A percentile compares a stretch with the other conserved stretches of the same genome.
These are phyloP conservation scores for Orthosia cruda DNA, from an alignment of 2,888 invertebrate genomes.

Conservation along the genomic window DNA sequence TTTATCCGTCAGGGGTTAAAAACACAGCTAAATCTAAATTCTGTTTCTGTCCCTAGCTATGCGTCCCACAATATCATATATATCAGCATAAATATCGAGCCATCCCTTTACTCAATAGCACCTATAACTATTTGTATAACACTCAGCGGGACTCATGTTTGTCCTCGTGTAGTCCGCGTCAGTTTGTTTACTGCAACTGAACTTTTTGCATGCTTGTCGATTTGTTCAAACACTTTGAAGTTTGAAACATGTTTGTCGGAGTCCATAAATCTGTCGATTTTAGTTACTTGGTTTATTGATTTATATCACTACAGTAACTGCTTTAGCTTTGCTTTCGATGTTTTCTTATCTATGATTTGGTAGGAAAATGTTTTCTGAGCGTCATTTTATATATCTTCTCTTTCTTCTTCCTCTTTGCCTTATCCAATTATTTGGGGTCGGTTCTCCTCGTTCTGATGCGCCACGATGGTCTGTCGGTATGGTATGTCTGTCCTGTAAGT, in stretches of 20 bases:
- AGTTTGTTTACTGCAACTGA: conserved; percentile 40
- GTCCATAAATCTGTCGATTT: conserved; percentile 49
- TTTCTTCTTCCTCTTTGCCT: too few species aligned
- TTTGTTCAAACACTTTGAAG: conserved; percentile 47
- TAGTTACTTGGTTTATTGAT: conserved; percentile 30
- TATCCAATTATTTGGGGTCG: too few species aligned
- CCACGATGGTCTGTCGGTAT: too few species aligned
- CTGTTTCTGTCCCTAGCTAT: too few species aligned
- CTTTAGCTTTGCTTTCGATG: not conserved
- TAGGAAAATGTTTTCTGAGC: not conserved
- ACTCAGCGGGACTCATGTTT: conserved; percentile 58
- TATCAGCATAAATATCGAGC: not conserved
- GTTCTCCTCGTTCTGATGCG: too few species aligned
- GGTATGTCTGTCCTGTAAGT: too few species aligned
- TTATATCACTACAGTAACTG: conserved; percentile 3
- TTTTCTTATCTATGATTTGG: not conserved
- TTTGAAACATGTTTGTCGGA: conserved; percentile 35
- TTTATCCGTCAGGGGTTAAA: not conserved
- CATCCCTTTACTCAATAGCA: conserved; percentile 13
- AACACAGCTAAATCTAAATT: not conserved
- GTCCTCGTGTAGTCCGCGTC: conserved; percentile 2
- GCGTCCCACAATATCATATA: too few species aligned
- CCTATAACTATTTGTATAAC: conserved; percentile 42
- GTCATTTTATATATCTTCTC: too few species aligned
- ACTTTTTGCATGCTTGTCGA: conserved; percentile 53